Conservation (phyloP, 2,797 vertebrate species). For the Notolabrus celidotus region DNA sequence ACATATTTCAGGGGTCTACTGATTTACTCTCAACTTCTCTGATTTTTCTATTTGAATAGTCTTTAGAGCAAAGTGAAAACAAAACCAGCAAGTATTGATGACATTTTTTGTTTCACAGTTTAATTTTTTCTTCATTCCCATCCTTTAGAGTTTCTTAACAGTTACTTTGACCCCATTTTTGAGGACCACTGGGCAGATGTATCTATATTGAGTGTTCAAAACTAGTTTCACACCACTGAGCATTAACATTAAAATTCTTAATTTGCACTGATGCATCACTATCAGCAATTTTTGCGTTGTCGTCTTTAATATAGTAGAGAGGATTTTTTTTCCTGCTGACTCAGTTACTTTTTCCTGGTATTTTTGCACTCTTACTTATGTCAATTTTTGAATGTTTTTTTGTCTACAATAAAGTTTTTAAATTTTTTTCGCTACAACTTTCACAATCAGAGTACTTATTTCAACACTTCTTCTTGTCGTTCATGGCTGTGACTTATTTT, state of each 20-base stretch:
- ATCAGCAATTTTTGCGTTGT: neutral
- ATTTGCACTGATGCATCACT: neutral
- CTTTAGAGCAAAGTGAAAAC: neutral
- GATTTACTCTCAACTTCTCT: neutral
- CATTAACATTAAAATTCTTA: too few species aligned
- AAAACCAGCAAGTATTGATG: neutral
- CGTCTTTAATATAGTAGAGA: neutral
- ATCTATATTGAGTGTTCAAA: too few species aligned
- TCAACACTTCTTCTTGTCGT: neutral
- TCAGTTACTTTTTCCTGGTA: too few species aligned
- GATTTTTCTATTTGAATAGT: neutral
- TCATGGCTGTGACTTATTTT: constrained; percentile 32
- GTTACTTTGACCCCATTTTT: too few species aligned
- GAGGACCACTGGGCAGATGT: too few species aligned
- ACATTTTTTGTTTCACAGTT: neutral
- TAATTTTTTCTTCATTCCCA: neutral
- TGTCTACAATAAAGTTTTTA: too few species aligned
- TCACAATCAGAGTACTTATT: constrained; percentile 1
- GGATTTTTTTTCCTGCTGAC: too few species aligned
- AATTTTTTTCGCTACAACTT: too few species aligned
- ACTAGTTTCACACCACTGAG: too few species aligned
- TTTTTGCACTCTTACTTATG: too few species aligned
- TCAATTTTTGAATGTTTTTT: too few species aligned
- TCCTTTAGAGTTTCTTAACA: too few species aligned
- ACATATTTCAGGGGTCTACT: neutral